Evolutionary conservation across 2,113 vertebrate genomes (phyloP).

Genomic region (Crotalus tigris): DNA sequence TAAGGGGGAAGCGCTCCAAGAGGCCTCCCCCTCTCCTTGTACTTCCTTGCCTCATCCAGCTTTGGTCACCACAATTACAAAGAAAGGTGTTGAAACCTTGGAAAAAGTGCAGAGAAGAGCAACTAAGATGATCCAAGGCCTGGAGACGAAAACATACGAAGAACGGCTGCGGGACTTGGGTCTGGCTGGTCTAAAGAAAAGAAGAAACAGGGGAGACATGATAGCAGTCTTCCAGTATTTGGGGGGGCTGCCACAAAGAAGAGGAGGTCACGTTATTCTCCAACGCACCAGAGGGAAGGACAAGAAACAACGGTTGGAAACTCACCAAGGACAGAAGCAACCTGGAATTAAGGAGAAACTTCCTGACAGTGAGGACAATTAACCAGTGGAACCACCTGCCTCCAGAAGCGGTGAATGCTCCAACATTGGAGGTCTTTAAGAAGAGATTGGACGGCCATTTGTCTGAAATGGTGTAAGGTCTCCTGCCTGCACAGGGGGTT

Average conservation of each 20-base stretch:
- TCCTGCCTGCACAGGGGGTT: background rate
- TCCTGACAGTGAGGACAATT: no score
- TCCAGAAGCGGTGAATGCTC: no score
- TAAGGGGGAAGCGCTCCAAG: background rate
- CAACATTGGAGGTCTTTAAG: no score
- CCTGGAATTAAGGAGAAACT: background rate
- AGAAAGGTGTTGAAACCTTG: background rate
- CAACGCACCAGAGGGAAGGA: background rate
- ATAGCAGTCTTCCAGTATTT: fast-evolving
- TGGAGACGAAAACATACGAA: no score
- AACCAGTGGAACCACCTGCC: no score
- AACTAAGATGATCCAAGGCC: background rate
- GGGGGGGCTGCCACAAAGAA: background rate
- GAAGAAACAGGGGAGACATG: background rate
- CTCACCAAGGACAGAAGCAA: background rate
- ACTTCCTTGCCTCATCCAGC: background rate
- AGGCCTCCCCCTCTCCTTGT: background rate
- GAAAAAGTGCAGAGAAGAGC: background rate
- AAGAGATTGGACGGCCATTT: no score
- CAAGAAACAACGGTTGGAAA: background rate
- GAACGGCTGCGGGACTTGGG: background rate
- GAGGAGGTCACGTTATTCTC: fast-evolving
- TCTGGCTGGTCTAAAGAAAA: fast-evolving
- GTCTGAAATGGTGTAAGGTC: no score
- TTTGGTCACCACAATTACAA: background rate